phyloP scores from a whole-genome alignment of 2,888 invertebrate species.

The Hybos culiciformis region DNA sequence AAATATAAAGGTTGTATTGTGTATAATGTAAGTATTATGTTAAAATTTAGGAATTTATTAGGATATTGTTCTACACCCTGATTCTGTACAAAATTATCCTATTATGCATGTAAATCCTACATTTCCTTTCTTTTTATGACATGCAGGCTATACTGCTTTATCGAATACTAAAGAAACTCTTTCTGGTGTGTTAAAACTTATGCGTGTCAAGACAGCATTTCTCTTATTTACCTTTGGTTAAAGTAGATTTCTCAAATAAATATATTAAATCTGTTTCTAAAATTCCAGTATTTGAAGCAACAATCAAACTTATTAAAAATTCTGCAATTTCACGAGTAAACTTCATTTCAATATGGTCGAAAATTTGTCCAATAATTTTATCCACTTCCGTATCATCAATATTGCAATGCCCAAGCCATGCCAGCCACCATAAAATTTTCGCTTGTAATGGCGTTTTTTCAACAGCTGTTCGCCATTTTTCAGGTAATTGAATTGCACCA shows the following conservation, averaged over 20 bases:
- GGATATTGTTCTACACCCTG: background rate
- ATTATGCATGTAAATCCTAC: too few species aligned
- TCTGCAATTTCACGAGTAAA: slow-evolving; percentile 51
- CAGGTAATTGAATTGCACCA: slow-evolving; percentile 29
- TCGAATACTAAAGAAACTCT: too few species aligned
- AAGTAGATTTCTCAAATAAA: slow-evolving; percentile 15
- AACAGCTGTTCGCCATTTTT: slow-evolving; percentile 26
- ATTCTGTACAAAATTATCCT: too few species aligned
- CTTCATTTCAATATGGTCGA: slow-evolving; percentile 51
- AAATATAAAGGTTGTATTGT: background rate
- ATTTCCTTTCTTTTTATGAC: too few species aligned
- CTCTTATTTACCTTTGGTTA: slow-evolving; percentile 4
- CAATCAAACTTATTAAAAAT: slow-evolving; percentile 55
- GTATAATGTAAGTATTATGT: background rate
- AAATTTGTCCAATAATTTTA: slow-evolving; percentile 47
- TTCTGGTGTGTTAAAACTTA: too few species aligned
- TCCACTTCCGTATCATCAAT: slow-evolving; percentile 42
- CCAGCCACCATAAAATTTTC: slow-evolving; percentile 45
- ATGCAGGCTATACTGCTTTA: too few species aligned
- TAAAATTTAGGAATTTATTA: background rate
- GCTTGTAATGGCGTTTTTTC: slow-evolving; percentile 33
- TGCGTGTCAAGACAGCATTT: too few species aligned
- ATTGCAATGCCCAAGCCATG: slow-evolving; percentile 45
- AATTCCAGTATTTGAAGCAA: slow-evolving; percentile 62
- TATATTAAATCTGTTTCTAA: slow-evolving; percentile 70